Conservation (phyloP, 2,888 invertebrate species). For the Aspidiotus rigidus region DNA sequence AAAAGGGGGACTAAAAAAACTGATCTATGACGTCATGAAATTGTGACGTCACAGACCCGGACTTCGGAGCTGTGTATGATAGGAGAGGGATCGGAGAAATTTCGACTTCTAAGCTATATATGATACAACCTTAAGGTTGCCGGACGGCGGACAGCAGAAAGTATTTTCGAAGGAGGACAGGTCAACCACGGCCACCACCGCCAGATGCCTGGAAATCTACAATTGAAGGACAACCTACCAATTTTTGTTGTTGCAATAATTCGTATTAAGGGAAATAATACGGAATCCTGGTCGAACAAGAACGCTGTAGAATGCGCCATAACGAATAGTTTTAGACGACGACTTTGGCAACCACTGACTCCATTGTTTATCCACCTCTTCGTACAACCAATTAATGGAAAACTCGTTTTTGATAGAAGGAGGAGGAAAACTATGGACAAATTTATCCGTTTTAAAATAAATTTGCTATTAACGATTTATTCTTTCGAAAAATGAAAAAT, state of each 20-base stretch:
- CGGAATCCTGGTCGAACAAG: slow-evolving; percentile 81
- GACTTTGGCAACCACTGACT: slow-evolving; percentile 81
- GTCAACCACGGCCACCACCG: slow-evolving; percentile 11
- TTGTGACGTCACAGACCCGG: no score
- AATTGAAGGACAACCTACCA: slow-evolving; percentile 50
- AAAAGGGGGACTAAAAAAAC: no score
- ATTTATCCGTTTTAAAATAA: no score
- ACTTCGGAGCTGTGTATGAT: no score
- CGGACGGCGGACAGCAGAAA: no score
- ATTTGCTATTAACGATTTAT: neutral
- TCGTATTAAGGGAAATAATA: slow-evolving; percentile 90
- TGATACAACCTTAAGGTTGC: no score
- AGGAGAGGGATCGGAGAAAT: no score
- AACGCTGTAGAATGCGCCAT: slow-evolving; percentile 86
- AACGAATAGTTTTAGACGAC: slow-evolving; percentile 72
- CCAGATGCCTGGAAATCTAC: neutral
- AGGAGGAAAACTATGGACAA: slow-evolving; percentile 63
- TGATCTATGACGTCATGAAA: no score
- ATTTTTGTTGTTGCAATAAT: slow-evolving; percentile 90
- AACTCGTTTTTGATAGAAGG: slow-evolving; percentile 74
- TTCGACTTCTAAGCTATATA: no score
- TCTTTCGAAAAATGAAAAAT: neutral
- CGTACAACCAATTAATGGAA: slow-evolving; percentile 85
- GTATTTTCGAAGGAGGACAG: no score
- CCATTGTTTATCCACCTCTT: slow-evolving; percentile 82